A percentile compares a stretch with the other conserved stretches of the same genome.
Evolutionary conservation across 2,888 invertebrate genomes (phyloP).

Genomic region (Fabriciana adippe): DNA sequence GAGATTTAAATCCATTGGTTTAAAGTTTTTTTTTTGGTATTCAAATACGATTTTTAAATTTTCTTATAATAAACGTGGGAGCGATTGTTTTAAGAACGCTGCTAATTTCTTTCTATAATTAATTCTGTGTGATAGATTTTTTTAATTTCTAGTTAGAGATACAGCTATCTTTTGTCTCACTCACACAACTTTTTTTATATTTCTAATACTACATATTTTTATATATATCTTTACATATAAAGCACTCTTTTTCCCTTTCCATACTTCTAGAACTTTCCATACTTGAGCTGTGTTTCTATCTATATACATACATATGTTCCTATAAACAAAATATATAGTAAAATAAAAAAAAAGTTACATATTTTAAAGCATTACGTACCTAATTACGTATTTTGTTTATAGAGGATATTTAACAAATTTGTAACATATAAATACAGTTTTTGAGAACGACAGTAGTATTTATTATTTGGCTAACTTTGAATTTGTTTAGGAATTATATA

Average conservation of each 20-base stretch:
- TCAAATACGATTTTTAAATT: not conserved
- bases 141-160: conserved; percentile 25
- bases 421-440: not conserved
- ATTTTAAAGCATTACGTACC: not conserved
- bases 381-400: conserved; percentile 15
- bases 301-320: conserved; percentile 21
- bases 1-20: not conserved
- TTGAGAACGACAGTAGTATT: conserved; percentile 1
- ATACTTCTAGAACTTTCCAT: conserved; percentile 1
- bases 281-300: conserved; percentile 29
- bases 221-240: not conserved
- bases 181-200: not conserved
- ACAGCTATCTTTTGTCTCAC: conserved; percentile 22
- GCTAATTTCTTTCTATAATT: conserved; percentile 36
- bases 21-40: no score
- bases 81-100: conserved; percentile 32
- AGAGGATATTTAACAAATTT: conserved; percentile 8
- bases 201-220: not conserved
- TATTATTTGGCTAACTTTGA: no score
- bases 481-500: no score
- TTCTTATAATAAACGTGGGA: conserved; percentile 22
- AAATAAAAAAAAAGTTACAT: no score
- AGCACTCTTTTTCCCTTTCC: conserved; percentile 1
- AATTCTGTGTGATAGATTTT: conserved; percentile 33
- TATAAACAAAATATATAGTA: conserved; percentile 32